These are phyloP conservation scores for Hepsetus odoe DNA, from an alignment of 2,113 vertebrate species.

Conservation along the genomic window DNA sequence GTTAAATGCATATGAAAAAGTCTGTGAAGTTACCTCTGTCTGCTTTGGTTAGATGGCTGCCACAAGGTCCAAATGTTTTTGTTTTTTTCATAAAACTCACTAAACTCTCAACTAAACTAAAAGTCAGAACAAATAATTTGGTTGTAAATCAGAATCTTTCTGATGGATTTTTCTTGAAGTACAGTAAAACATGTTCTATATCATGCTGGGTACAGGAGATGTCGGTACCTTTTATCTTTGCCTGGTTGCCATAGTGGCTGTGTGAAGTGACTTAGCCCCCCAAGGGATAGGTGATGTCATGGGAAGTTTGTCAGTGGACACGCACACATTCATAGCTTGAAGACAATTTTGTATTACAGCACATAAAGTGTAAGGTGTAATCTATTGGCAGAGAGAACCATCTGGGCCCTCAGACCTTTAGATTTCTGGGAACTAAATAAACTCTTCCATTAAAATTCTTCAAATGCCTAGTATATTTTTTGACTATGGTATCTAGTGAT, in stretches of 20 bases:
- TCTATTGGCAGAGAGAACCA: not conserved
- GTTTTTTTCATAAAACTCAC: not conserved
- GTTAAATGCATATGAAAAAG: constrained; percentile 27
- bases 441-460: too few species aligned
- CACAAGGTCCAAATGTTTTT: constrained; percentile 29
- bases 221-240: not conserved
- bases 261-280: not conserved
- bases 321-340: not conserved
- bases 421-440: too few species aligned
- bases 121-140: not conserved
- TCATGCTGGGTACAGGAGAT: not conserved
- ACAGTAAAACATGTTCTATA: not conserved
- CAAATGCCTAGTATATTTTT: too few species aligned
- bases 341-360: not conserved
- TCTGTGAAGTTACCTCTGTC: constrained; percentile 24
- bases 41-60: constrained; percentile 45
- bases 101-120: not conserved
- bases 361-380: not conserved
- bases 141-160: not conserved
- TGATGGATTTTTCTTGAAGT: not conserved
- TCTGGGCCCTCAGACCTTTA: too few species aligned
- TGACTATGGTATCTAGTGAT: too few species aligned
- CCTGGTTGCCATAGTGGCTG: not conserved
- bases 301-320: not conserved
- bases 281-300: constrained; percentile 4